Conservation (phyloP, 2,797 vertebrate genomes). For the Eremophila alpestris region DNA sequence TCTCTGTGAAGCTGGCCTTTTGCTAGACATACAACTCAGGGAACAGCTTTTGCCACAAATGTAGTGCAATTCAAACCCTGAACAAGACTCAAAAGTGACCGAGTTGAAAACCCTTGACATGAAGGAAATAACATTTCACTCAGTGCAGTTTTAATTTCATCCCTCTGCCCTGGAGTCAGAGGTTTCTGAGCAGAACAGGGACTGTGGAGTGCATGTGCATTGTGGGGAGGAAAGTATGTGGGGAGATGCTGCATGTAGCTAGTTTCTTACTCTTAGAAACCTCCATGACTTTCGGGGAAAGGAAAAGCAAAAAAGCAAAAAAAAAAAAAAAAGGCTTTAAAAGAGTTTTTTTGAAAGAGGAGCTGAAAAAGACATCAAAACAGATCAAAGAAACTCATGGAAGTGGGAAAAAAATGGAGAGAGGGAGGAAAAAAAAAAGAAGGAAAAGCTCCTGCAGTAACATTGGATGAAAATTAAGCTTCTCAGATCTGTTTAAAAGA, state of each 20-base stretch:
- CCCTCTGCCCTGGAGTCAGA: constrained; percentile 40
- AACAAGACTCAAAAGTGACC: constrained; percentile 50
- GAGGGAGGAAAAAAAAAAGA: not conserved
- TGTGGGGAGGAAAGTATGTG: constrained; percentile 23
- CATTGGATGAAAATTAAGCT: constrained; percentile 77
- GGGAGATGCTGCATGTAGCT: not conserved
- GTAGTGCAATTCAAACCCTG: constrained; percentile 46
- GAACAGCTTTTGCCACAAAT: constrained; percentile 52
- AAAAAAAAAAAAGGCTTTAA: constrained; percentile 15
- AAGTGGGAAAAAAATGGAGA: not conserved
- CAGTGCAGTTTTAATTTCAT: constrained; percentile 52
- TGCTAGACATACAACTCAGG: constrained; percentile 19
- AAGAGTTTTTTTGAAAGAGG: constrained; percentile 69
- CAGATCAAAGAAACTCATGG: constrained; percentile 75
- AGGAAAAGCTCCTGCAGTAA: constrained; percentile 60
- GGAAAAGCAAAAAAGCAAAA: not conserved
- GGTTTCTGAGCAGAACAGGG: constrained; percentile 10
- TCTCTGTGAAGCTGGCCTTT: constrained; percentile 59
- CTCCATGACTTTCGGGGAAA: constrained; percentile 54
- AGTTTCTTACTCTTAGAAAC: constrained; percentile 49
- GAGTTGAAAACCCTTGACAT: constrained; percentile 58
- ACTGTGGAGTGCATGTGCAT: not conserved
- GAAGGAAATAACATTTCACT: constrained; percentile 62
- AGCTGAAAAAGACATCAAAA: constrained; percentile 77
- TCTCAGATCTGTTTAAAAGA: constrained; percentile 78